Base-by-base conservation (phyloP, 2,113 vertebrate genomes). In the Redunca redunca region DNA sequence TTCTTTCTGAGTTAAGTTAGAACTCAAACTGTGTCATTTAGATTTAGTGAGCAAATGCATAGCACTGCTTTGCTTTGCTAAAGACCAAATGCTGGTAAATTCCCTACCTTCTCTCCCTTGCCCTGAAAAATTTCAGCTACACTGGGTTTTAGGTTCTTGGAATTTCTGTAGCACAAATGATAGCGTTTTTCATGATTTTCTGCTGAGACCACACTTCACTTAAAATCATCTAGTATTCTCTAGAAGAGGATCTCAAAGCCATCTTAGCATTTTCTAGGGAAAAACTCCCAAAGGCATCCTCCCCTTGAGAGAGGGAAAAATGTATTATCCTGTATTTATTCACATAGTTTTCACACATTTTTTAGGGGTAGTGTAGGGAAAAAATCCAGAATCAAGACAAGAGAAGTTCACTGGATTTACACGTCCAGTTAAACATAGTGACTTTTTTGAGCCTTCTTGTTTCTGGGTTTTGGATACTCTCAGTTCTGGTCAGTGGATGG, bases 41-140 rank as follows among this genome's bases (percentile, higher is more conserved):
- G 6, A 88, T 97, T 87, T 88, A 88, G 30, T 95, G 26, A 95
- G 19, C n/a, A 96, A 89, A 96, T 46, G 62, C 6, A 7, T 82
- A 60, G 14, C 4, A 84, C 30, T 84, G 5, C 80, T 93, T 91
- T 83, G 21, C 55, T 88, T 91, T 86, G 17, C 50, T 91, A 46
- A 94, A 86, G 30, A 71, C 21, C 9, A 93, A 93, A 94, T 30
- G 62, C 8, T 83, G 48, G 19, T 52, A 62, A 93, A 71, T 2
- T 85, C 5, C 7, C 5, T 36, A 30, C 17, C 11, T 87, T 36
- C 2, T 55, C 46, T 33, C 58, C 8, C 13, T 90, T 33, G n/a
- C 13, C 21, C 21, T 74, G 40, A 90, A 67, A 81, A 67, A n/a
- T 80, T 90, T 64, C 30, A 52, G 7, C 80, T 92, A 78, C 13